Evolutionary conservation across 2,888 invertebrate genomes (phyloP), one percentile per base, ranked within the genome.

Genomic region (Ichneumon xanthorius): DNA sequence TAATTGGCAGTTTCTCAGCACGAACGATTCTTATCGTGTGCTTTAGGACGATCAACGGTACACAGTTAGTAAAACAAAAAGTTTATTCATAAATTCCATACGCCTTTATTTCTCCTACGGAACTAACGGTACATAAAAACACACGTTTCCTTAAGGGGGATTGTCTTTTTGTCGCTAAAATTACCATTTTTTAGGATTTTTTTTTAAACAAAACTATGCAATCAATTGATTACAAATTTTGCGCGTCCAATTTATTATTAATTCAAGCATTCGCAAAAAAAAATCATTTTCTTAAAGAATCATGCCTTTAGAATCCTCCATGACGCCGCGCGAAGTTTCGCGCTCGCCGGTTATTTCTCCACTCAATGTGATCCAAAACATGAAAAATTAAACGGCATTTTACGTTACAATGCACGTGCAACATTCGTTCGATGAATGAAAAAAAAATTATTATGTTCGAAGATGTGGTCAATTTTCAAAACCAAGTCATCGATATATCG

Each of bases 81-180:
- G 30, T 22, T 30, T 30, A n/a, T 50, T 70, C 63, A 14, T 84
- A 80, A 84, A 80, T 76, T 55, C 50, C 71, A 80, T 63, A 68
- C 67, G 65, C 61, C 33, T 84, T 84, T 84, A 84, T 80, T 84
- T 53, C 72, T 50, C 30, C 58, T 50, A 80, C 40, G 72, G 72
- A 72, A 67, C 76, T 55, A 76, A 65, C 50, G 67, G 65, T 72
- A 80, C 80, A 84, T 73, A 19, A 11, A 55, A 67, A 50, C 7
- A n/a, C 33, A 19, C 11, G 22, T 40, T 76, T 55, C 37, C 63
- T 14, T 63, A 63, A 63, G 22, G 45, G 16, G 45, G 16, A 48
- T 48, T 48, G 45, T 48, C 0, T 48, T 48, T 48, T 16, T 48
- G 16, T 48, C 16, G 16, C 45, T 1, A 16, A 14, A 48, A 16